Percentiles rank a stretch among this genome's conserved stretches.
Conservation (phyloP, 1,140 invertebrate species). For the Scaptomyza montana region DNA sequence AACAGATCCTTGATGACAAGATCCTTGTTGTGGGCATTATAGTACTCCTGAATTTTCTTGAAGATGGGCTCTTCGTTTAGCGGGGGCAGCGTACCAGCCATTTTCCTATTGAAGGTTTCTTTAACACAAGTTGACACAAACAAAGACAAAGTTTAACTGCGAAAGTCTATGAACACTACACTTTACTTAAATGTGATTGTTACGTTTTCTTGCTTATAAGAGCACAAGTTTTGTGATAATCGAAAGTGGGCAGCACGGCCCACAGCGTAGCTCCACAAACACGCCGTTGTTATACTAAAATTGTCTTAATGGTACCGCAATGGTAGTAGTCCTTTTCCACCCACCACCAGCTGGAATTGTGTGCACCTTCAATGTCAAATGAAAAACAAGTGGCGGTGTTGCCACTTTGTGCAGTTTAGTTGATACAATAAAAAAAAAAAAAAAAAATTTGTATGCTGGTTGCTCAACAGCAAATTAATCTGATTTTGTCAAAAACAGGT, state of each 20-base stretch:
- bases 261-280: conserved; percentile 35
- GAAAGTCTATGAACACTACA: conserved; percentile 33
- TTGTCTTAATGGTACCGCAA: conserved; percentile 33
- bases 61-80: conserved; percentile 88
- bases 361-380: conserved; percentile 73
- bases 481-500: neutral
- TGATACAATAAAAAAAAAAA: conserved; percentile 2
- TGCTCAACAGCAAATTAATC: neutral
- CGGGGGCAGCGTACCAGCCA: conserved; percentile 74
- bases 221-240: conserved; percentile 38
- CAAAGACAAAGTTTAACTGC: conserved; percentile 44
- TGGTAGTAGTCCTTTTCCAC: conserved; percentile 48
- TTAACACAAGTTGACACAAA: conserved; percentile 53
- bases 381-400: conserved; percentile 68
- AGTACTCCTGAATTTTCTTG: conserved; percentile 90
- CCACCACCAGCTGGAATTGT: conserved; percentile 59
- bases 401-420: conserved; percentile 34
- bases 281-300: conserved; percentile 41
- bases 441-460: neutral
- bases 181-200: conserved; percentile 63
- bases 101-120: conserved; percentile 57
- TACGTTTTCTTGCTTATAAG: conserved; percentile 6
- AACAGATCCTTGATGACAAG: conserved; percentile 92
- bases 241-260: conserved; percentile 29
- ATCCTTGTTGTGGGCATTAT: conserved; percentile 87